Evolutionary conservation across 2,113 vertebrate species (phyloP), one percentile per base, ranked within the genome.

Genomic region (Seriola quinqueradiata): DNA sequence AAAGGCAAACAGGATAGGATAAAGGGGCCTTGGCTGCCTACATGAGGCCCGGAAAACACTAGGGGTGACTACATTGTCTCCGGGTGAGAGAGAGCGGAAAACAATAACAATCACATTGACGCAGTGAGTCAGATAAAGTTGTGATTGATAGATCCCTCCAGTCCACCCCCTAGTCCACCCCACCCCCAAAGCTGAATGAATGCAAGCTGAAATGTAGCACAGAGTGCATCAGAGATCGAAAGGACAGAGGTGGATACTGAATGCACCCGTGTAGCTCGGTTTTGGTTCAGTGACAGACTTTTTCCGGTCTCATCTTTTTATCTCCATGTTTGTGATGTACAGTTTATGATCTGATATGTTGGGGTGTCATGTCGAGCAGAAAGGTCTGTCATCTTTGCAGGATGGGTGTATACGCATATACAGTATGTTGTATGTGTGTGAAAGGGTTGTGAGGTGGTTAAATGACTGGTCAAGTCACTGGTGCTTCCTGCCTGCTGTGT

Each of bases 1-100:
- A 84, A 89, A 89, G 86, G 82, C 88, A 76, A 93, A 90, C 86
- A 57, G 88, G 81, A 86, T 89, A 70, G 85, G 75, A 88, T 75
- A 73, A 81, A 87, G 82, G 81, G 81, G 80, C 90, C 89, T 87
- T 87, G 89, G 88, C 79, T 80, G 82, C 76, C 79, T 88, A 82
- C 79, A 79, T 69, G 79, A 75, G 80, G 84, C 65, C 61, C 11
- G 28, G 60, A 81, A 70, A 88, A 64, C 81, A 72, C 66, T 78
- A n/a, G 75, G 84, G 79, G 86, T 70, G 91, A 89, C 81, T 86
- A 57, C 64, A 79, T 82, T 68, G 84, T 81, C 82, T 87, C 50
- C 57, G 75, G 84, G 84, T 90, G 79, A 92, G 79, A 80, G 73
- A 38, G 66, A 82, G 79, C 52, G 64, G 73, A 79, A 89, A 91